Evolutionary conservation across 2,888 invertebrate genomes (phyloP).

Genomic region (Tromatobia lineatoria): DNA sequence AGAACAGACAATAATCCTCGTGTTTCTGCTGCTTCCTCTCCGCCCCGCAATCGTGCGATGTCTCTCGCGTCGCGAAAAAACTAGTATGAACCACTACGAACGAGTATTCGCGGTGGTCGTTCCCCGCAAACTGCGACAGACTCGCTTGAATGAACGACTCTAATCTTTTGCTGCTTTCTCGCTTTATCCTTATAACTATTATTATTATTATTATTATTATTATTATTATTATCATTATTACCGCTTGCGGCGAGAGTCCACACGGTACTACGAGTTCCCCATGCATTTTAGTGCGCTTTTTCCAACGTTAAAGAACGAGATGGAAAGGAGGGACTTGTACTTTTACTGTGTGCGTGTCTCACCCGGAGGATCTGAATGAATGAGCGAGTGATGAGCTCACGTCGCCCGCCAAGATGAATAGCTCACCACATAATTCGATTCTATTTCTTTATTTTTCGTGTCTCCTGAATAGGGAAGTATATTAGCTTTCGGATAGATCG

Average conservation of each 20-base stretch:
- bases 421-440: conserved; percentile 36
- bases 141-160: conserved; percentile 27
- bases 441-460: conserved; percentile 8
- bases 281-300: conserved; percentile 1
- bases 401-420: conserved; percentile 16
- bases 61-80: conserved; percentile 51
- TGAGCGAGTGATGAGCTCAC: conserved; percentile 37
- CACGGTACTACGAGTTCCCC: background rate
- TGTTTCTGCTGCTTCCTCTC: conserved; percentile 3
- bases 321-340: conserved; percentile 20
- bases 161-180: conserved; percentile 33
- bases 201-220: conserved; percentile 1
- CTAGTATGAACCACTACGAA: conserved; percentile 41
- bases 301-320: conserved; percentile 5
- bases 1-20: conserved; percentile 64
- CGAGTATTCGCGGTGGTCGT: conserved; percentile 38
- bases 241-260: conserved; percentile 15
- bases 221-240: conserved; percentile 7
- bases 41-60: background rate
- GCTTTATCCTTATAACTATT: conserved; percentile 24
- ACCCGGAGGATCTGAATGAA: conserved; percentile 25
- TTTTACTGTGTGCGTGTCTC: conserved; percentile 3
- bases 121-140: conserved; percentile 5
- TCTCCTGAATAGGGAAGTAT: background rate
- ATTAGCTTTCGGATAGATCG: background rate